These are phyloP conservation scores for Mesaphorura yosii DNA, from an alignment of 1,140 invertebrate species.

Conservation along the genomic window DNA sequence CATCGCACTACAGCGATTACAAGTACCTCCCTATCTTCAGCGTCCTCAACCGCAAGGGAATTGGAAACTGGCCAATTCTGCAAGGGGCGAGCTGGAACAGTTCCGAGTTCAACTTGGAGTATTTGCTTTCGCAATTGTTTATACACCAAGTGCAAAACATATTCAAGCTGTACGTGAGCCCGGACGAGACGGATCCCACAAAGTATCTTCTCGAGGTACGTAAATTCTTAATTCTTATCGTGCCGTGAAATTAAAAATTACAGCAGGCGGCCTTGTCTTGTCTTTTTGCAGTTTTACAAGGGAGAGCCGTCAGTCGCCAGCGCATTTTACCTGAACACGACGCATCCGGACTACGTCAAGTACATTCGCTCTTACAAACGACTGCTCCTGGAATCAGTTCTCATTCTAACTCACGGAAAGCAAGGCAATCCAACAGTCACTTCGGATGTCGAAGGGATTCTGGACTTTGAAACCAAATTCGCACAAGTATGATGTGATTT, in stretches of 20 bases:
- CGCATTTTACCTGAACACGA: constrained; percentile 36
- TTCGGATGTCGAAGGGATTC: constrained; percentile 40
- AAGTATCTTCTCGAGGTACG: constrained; percentile 39
- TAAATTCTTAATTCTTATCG: too few species aligned
- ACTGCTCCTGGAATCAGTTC: constrained; percentile 36
- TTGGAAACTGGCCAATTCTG: constrained; percentile 44
- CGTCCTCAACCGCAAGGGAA: constrained; percentile 35
- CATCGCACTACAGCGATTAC: constrained; percentile 32
- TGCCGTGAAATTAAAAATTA: too few species aligned
- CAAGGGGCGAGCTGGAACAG: constrained; percentile 33
- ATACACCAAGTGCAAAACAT: constrained; percentile 44
- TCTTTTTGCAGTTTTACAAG: constrained; percentile 35
- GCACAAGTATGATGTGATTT: constrained; percentile 41
- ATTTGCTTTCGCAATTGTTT: constrained; percentile 40
- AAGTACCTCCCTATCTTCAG: constrained; percentile 36
- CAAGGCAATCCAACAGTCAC: constrained; percentile 33
- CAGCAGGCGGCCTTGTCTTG: too few species aligned
- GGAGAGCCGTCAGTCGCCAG: constrained; percentile 37
- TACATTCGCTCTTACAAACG: constrained; percentile 37
- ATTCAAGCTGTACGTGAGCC: constrained; percentile 41
- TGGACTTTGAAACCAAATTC: constrained; percentile 46
- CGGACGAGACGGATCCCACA: constrained; percentile 43
- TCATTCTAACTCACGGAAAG: constrained; percentile 38
- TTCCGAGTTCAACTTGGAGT: constrained; percentile 35
- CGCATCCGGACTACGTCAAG: constrained; percentile 34